Percentiles rank a stretch among this genome's conserved stretches.
These are phyloP conservation scores for Vulpes vulpes DNA, from an alignment of 2,113 vertebrate genomes.

Conservation along the genomic window DNA sequence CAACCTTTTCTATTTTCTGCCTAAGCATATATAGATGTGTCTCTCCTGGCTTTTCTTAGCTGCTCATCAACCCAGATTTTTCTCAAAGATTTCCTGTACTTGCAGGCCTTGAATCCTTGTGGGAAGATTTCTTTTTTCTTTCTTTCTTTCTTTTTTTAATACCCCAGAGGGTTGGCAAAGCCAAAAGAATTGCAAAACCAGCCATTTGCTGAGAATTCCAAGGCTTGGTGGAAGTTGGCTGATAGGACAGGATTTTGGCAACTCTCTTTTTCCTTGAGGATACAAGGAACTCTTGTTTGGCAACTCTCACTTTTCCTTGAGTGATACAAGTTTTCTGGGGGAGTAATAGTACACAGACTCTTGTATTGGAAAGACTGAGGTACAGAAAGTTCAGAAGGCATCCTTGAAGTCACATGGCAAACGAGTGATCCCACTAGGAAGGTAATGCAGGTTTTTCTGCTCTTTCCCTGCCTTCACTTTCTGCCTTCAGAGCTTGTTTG, in stretches of 20 bases:
- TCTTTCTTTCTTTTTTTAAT: not conserved
- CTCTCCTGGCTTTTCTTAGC: slow-evolving; percentile 80
- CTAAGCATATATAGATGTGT: slow-evolving; percentile 80
- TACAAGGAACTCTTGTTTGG: not conserved
- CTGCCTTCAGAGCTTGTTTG: not conserved
- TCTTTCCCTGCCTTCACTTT: slow-evolving; percentile 31
- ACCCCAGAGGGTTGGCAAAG: slow-evolving; percentile 76
- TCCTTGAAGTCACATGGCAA: not conserved
- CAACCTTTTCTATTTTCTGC: slow-evolving; percentile 79
- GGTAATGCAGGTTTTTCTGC: slow-evolving; percentile 13
- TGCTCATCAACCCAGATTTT: slow-evolving; percentile 83
- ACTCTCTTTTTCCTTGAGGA: slow-evolving; percentile 58
- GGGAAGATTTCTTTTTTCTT: slow-evolving; percentile 69
- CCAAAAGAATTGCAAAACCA: slow-evolving; percentile 81
- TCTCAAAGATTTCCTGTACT: slow-evolving; percentile 79
- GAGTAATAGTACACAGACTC: not conserved
- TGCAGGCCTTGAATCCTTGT: slow-evolving; percentile 69
- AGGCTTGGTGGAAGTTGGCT: slow-evolving; percentile 73
- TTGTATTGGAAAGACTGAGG: slow-evolving; percentile 33
- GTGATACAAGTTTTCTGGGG: not conserved
- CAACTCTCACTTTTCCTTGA: slow-evolving; percentile 23
- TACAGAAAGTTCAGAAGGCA: not conserved
- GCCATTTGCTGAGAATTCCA: slow-evolving; percentile 78
- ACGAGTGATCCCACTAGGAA: not conserved
- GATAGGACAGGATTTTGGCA: slow-evolving; percentile 70